A percentile compares a stretch with the other conserved stretches of the same genome.
These are phyloP conservation scores for Tyria jacobaeae DNA, from an alignment of 2,888 invertebrate genomes.

Conservation along the genomic window DNA sequence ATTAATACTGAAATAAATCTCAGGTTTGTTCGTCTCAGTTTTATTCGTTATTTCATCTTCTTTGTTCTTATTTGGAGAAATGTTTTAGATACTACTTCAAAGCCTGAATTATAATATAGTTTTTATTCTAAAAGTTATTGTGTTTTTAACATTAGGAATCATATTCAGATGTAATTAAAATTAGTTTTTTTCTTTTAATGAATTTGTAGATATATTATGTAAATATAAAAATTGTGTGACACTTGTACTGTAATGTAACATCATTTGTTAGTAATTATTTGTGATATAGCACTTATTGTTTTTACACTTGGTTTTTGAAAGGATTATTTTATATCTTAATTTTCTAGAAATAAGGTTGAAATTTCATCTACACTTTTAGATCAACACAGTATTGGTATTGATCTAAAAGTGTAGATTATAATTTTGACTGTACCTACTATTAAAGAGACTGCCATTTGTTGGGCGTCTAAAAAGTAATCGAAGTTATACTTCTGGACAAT, in stretches of 20 bases:
- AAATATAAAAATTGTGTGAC: slow-evolving; percentile 37
- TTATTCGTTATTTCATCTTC: slow-evolving; percentile 3
- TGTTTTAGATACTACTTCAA: not conserved
- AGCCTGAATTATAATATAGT: not conserved
- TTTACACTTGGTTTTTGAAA: slow-evolving; percentile 38
- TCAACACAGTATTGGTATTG: not conserved
- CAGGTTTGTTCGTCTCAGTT: not conserved
- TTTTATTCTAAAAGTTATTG: slow-evolving; percentile 6
- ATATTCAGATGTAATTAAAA: slow-evolving; percentile 53
- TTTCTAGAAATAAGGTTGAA: not conserved
- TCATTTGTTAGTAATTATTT: slow-evolving; percentile 43
- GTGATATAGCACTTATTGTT: slow-evolving; percentile 46
- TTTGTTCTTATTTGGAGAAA: not conserved
- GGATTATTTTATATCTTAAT: not conserved
- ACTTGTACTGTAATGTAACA: slow-evolving; percentile 36
- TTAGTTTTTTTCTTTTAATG: slow-evolving; percentile 49
- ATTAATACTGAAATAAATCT: slow-evolving; percentile 6
- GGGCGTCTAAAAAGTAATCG: no score
- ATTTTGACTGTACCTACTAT: no score
- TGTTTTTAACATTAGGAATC: slow-evolving; percentile 32
- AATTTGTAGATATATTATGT: slow-evolving; percentile 43
- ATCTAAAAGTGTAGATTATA: no score
- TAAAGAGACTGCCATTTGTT: no score
- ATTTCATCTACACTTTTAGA: not conserved
- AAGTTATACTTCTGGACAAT: no score